These are phyloP conservation scores for Macrobrachium nipponense DNA, from an alignment of 1,140 invertebrate species.

Conservation along the genomic window DNA sequence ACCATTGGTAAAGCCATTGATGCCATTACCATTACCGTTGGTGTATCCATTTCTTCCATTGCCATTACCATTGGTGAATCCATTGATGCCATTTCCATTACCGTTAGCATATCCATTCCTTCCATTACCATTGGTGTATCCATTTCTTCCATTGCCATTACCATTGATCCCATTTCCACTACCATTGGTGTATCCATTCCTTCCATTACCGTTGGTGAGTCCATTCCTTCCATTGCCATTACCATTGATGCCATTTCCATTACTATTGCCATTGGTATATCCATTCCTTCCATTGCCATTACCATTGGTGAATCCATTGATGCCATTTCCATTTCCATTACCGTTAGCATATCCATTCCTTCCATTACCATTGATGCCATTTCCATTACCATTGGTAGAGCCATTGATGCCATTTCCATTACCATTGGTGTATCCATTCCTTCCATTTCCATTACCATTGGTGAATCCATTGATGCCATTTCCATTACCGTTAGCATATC, in stretches of 20 bases:
- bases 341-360: not conserved
- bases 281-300: too few relatives aligned
- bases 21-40: not conserved
- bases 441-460: not conserved
- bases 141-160: not conserved
- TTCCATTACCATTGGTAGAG: not conserved
- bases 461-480: not conserved
- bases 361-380: not conserved
- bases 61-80: not conserved
- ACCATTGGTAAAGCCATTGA: not conserved
- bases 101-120: not conserved
- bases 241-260: not conserved
- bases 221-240: not conserved
- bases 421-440: too few relatives aligned
- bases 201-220: not conserved
- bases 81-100: not conserved
- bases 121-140: not conserved
- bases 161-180: too few relatives aligned
- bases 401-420: not conserved
- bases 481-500: not conserved
- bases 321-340: not conserved
- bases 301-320: not conserved
- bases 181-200: too few relatives aligned
- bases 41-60: not conserved
- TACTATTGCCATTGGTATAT: not conserved